Evolutionary conservation across 2,888 invertebrate genomes (phyloP).

Genomic region (Hypomecis punctinalis): DNA sequence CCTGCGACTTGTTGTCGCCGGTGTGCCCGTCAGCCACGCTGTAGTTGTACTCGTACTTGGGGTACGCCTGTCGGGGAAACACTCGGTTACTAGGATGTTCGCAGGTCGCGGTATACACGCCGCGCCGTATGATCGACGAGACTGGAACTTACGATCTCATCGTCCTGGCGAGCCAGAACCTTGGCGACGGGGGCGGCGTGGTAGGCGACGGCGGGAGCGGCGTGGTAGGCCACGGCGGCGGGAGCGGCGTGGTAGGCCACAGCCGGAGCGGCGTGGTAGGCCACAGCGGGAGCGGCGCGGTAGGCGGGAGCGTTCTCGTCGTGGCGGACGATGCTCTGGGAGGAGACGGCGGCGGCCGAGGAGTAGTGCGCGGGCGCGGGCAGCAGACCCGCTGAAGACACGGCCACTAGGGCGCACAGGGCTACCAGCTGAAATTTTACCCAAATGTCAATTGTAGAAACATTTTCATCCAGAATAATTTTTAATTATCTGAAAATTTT

Average conservation of each 20-base stretch:
- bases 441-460: background rate
- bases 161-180: conserved; percentile 52
- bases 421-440: conserved; percentile 56
- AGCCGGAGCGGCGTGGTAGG: conserved; percentile 52
- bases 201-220: conserved; percentile 50
- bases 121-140: background rate
- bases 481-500: background rate
- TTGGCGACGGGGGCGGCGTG: conserved; percentile 48
- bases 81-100: conserved; percentile 10
- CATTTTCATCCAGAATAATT: background rate
- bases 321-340: conserved; percentile 69
- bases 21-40: conserved; percentile 84
- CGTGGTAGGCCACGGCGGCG: conserved; percentile 40
- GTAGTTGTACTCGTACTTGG: conserved; percentile 82
- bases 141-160: conserved; percentile 52
- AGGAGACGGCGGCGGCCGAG: conserved; percentile 64
- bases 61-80: conserved; percentile 62
- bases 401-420: conserved; percentile 49
- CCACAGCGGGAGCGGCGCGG: conserved; percentile 46
- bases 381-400: conserved; percentile 56
- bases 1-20: conserved; percentile 84
- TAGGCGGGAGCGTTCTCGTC: conserved; percentile 59
- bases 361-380: conserved; percentile 68
- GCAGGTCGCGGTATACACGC: background rate
- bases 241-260: conserved; percentile 50